Conservation (phyloP, 1,140 invertebrate genomes). For the Homarus americanus region DNA sequence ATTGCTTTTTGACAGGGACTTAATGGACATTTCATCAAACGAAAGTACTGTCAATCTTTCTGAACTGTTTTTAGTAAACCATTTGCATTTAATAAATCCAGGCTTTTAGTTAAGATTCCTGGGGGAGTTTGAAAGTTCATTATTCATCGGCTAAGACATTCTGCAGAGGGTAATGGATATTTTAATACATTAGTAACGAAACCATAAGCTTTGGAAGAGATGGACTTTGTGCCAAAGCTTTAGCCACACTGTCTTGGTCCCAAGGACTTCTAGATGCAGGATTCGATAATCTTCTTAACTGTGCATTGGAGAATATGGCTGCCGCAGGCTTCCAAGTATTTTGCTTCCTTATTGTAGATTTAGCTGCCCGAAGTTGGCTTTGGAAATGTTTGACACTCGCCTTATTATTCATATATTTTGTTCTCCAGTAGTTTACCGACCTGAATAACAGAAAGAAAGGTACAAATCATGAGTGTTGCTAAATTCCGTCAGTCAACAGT, state of each 20-base stretch:
- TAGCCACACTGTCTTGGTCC: constrained; percentile 7
- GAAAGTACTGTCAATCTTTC: background rate
- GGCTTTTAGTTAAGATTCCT: too few relatives aligned
- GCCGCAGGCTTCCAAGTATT: background rate
- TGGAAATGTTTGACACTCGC: too few relatives aligned
- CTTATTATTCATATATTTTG: background rate
- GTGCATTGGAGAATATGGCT: background rate
- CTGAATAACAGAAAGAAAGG: too few relatives aligned
- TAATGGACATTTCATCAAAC: constrained; percentile 25
- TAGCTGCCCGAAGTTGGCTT: background rate
- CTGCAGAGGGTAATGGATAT: background rate
- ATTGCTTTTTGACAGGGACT: constrained; percentile 40
- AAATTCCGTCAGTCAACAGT: too few relatives aligned
- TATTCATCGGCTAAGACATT: constrained; percentile 5
- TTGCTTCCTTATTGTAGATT: background rate
- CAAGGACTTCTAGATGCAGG: background rate
- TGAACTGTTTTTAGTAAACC: background rate
- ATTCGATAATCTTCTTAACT: too few relatives aligned
- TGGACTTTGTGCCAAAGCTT: constrained; percentile 1
- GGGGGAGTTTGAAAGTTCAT: too few relatives aligned
- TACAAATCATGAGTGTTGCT: too few relatives aligned
- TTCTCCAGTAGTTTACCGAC: background rate
- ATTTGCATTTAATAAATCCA: too few relatives aligned
- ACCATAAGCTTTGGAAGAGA: constrained; percentile 9
- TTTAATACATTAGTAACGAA: constrained; percentile 14